A percentile compares a stretch with the other conserved stretches of the same genome.
Conservation (phyloP, 2,797 vertebrate species). For the Erpetoichthys calabaricus region DNA sequence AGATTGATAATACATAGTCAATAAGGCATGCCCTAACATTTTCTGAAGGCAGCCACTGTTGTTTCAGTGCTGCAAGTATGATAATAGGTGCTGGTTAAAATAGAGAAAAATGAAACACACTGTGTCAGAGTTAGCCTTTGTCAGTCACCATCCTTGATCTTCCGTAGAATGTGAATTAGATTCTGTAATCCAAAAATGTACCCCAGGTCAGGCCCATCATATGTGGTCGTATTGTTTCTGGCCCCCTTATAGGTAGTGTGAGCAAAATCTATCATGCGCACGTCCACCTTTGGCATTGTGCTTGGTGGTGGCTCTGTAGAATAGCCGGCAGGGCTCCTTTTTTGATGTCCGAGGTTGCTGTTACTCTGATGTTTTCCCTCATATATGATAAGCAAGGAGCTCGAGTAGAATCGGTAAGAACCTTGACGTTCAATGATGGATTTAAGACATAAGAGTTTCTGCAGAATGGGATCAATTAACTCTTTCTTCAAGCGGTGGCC, state of each 20-base stretch:
- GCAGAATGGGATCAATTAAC: constrained; percentile 40
- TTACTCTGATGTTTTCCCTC: constrained; percentile 33
- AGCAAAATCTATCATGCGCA: constrained; percentile 60
- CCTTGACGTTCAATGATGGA: constrained; percentile 39
- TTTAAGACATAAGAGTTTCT: constrained; percentile 36
- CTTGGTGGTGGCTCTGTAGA: background rate
- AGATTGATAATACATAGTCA: too few species aligned
- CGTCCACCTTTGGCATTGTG: constrained; percentile 23
- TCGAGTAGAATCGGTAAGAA: constrained; percentile 58
- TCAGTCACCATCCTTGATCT: constrained; percentile 35
- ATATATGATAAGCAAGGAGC: constrained; percentile 55
- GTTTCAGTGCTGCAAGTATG: too few species aligned
- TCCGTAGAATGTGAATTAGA: constrained; percentile 48
- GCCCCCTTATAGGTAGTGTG: constrained; percentile 48
- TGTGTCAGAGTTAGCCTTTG: background rate
- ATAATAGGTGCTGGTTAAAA: too few species aligned
- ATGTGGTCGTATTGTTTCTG: constrained; percentile 18
- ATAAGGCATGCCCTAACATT: too few species aligned
- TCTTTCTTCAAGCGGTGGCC: constrained; percentile 33
- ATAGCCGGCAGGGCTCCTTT: constrained; percentile 5
- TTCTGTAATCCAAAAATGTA: constrained; percentile 59
- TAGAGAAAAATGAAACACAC: too few species aligned
- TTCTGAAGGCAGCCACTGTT: too few species aligned
- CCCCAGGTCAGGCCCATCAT: constrained; percentile 45
- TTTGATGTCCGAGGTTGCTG: constrained; percentile 9